Evolutionary conservation across 2,797 vertebrate genomes (phyloP).

Genomic region (Sciurus vulgaris): DNA sequence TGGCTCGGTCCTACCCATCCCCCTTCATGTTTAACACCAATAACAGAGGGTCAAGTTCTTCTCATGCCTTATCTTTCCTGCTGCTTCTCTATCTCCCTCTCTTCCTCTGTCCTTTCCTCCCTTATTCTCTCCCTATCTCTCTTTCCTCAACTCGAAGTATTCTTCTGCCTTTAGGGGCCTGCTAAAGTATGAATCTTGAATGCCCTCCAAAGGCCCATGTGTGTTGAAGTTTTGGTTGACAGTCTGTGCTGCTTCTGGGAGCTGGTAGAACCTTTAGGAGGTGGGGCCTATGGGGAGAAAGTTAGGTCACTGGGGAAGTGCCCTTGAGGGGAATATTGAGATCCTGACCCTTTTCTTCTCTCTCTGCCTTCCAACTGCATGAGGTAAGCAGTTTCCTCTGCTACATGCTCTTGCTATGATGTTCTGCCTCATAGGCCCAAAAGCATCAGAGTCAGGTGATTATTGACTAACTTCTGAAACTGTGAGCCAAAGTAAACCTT

Average conservation of each 20-base stretch:
- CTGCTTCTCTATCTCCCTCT: not conserved
- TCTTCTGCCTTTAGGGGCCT: not conserved
- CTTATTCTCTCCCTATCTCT: not conserved
- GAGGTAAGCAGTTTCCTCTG: not conserved
- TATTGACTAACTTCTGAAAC: not conserved
- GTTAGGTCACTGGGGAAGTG: not conserved
- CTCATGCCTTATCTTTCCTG: not conserved
- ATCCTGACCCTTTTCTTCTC: not conserved
- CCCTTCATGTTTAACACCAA: constrained; percentile 25
- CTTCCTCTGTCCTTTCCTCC: not conserved
- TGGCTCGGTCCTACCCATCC: not conserved
- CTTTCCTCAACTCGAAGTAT: not conserved
- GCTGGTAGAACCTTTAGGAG: not conserved
- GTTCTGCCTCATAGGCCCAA: not conserved
- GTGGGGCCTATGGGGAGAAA: not conserved
- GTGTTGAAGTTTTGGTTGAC: not conserved
- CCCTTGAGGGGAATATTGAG: not conserved
- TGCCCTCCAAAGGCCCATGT: not conserved
- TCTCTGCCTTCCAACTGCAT: not conserved
- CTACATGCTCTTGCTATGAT: not conserved
- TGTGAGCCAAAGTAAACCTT: not conserved
- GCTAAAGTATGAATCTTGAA: not conserved
- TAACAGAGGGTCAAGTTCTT: not conserved
- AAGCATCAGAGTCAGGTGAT: not conserved
- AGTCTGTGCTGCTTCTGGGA: not conserved